Percentiles rank a stretch among this genome's conserved stretches.
Evolutionary conservation across 2,797 vertebrate genomes (phyloP).

Genomic region (Macropodus opercularis): DNA sequence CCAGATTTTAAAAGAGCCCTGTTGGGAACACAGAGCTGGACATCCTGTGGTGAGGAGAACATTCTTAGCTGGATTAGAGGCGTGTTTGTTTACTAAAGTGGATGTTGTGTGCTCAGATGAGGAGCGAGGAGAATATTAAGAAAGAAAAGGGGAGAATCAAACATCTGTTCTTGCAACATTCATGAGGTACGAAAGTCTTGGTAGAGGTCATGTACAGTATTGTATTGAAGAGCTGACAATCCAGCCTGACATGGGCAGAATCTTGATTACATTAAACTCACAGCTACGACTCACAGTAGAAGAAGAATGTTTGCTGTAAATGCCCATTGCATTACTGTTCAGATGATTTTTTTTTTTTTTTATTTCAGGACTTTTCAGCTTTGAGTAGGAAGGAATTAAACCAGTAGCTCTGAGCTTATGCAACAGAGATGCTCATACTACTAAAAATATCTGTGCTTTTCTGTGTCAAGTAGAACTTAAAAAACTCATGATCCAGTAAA

Average conservation of each 20-base stretch:
- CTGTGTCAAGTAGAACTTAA: slow-evolving; percentile 45
- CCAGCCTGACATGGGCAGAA: slow-evolving; percentile 32
- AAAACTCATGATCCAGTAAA: slow-evolving; percentile 23
- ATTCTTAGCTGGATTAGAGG: slow-evolving; percentile 74
- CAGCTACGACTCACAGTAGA: not conserved
- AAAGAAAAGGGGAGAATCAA: slow-evolving; percentile 23
- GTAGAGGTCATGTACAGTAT: slow-evolving; percentile 9
- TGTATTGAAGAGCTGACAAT: slow-evolving; percentile 33
- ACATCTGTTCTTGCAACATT: slow-evolving; percentile 40
- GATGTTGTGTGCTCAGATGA: slow-evolving; percentile 46
- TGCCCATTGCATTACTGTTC: not conserved
- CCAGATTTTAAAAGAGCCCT: slow-evolving; percentile 52
- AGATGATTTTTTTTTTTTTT: slow-evolving; percentile 7
- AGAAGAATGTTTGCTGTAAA: slow-evolving; percentile 15
- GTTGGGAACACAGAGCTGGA: slow-evolving; percentile 46
- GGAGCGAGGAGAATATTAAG: slow-evolving; percentile 33
- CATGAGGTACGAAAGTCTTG: slow-evolving; percentile 29
- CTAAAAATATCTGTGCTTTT: slow-evolving; percentile 52
- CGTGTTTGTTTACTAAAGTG: slow-evolving; percentile 68
- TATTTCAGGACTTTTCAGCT: slow-evolving; percentile 4
- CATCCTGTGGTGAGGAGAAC: slow-evolving; percentile 64
- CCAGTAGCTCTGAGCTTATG: slow-evolving; percentile 24
- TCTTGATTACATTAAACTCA: slow-evolving; percentile 15
- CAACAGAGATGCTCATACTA: slow-evolving; percentile 33
- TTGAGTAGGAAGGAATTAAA: not conserved